These are phyloP conservation scores for Takifugu ocellatus DNA, from an alignment of 2,797 vertebrate genomes.

Conservation along the genomic window DNA sequence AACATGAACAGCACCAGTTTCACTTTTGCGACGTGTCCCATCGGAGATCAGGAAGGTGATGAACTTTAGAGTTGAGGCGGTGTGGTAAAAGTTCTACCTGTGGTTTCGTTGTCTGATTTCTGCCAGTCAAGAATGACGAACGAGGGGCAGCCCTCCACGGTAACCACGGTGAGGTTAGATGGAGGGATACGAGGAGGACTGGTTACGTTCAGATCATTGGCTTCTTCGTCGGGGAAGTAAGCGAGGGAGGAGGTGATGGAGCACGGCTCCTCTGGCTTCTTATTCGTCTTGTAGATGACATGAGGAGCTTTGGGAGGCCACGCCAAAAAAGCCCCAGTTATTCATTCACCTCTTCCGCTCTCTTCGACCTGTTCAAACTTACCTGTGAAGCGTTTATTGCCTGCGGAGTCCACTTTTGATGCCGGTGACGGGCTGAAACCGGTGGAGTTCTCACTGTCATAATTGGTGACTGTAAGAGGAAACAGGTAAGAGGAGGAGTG, in stretches of 20 bases:
- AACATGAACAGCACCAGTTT: neutral
- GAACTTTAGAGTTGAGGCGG: neutral
- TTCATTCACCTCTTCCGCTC: neutral
- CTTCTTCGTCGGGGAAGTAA: conserved; percentile 86
- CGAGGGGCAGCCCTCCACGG: conserved; percentile 93
- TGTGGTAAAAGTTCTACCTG: conserved; percentile 69
- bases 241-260: conserved; percentile 91
- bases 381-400: conserved; percentile 89
- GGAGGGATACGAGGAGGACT: conserved; percentile 84
- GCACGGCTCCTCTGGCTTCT: conserved; percentile 86
- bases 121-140: conserved; percentile 96
- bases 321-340: neutral
- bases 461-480: conserved; percentile 66
- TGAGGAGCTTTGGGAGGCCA: conserved; percentile 77
- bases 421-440: conserved; percentile 87
- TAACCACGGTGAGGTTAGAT: conserved; percentile 92
- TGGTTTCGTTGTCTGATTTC: conserved; percentile 89
- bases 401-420: conserved; percentile 87
- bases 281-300: conserved; percentile 90
- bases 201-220: conserved; percentile 74
- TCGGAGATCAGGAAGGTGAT: neutral
- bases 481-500: conserved; percentile 29
- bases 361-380: conserved; percentile 34
- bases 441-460: conserved; percentile 80
- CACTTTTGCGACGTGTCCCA: neutral